Evolutionary conservation across 2,888 invertebrate genomes (phyloP).

Genomic region (Rhimphoctona megacephalus): DNA sequence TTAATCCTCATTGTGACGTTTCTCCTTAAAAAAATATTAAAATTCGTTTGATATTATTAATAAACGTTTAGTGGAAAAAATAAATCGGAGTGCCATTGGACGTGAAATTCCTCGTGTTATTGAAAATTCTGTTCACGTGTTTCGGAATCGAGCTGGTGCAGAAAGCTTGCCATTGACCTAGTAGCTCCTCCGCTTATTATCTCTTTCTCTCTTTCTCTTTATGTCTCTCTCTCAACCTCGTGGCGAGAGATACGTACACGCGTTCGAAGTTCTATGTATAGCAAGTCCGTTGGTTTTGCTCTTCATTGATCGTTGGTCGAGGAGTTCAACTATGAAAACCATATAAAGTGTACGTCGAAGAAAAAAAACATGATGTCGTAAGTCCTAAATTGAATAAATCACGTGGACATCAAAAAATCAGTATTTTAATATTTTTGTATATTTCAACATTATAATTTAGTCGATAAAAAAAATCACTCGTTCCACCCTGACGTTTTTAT

Average conservation of each 20-base stretch:
- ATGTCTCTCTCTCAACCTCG: conserved; percentile 7
- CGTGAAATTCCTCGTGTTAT: conserved; percentile 27
- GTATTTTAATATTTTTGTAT: background rate
- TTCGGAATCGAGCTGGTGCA: conserved; percentile 40
- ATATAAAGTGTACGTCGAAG: conserved; percentile 8
- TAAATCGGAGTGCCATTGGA: background rate
- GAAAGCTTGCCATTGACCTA: conserved; percentile 69
- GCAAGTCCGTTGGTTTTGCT: conserved; percentile 47
- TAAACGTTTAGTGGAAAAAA: background rate
- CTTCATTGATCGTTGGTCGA: conserved; percentile 51
- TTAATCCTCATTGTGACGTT: no score
- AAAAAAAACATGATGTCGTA: conserved; percentile 25
- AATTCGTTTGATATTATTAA: no score
- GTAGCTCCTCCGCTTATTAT: conserved; percentile 37
- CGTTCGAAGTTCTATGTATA: conserved; percentile 46
- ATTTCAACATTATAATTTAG: background rate
- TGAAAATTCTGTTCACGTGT: conserved; percentile 53
- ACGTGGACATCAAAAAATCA: conserved; percentile 16
- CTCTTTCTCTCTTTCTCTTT: conserved; percentile 6
- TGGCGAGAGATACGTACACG: conserved; percentile 27
- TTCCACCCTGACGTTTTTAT: background rate
- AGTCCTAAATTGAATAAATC: conserved; percentile 27
- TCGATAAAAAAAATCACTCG: background rate
- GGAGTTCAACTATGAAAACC: conserved; percentile 7
- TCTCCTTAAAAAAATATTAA: no score